Percentiles rank a stretch among this genome's conserved stretches.
phyloP scores from a whole-genome alignment of 1,140 invertebrate genomes.

The Matsumurasca onukii region DNA sequence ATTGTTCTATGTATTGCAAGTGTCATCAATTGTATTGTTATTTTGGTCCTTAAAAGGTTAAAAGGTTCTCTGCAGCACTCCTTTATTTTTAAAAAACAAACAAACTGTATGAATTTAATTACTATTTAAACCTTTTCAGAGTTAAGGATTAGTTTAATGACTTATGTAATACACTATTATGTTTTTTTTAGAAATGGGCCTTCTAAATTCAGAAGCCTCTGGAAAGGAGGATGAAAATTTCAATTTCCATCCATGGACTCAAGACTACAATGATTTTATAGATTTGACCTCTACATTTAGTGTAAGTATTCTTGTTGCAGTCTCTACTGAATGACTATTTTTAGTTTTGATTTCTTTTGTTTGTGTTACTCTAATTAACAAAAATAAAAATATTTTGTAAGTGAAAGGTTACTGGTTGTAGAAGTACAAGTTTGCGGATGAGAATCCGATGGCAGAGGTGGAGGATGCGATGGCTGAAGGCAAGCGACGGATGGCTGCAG shows the following conservation, averaged over 20 bases:
- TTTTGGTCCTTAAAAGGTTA: too few relatives aligned
- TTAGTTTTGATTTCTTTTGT: not conserved
- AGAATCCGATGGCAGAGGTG: constrained; percentile 83
- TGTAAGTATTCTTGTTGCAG: not conserved
- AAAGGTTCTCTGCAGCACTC: too few relatives aligned
- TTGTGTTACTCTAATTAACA: not conserved
- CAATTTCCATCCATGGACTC: not conserved
- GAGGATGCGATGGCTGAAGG: constrained; percentile 86
- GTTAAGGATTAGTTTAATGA: not conserved
- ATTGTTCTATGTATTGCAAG: too few relatives aligned
- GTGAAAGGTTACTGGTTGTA: constrained; percentile 42
- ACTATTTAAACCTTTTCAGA: not conserved
- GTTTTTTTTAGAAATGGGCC: not conserved
- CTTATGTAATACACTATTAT: not conserved
- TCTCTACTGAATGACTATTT: not conserved
- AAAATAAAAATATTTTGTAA: constrained; percentile 37
- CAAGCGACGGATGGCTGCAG: constrained; percentile 74
- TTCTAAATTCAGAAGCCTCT: not conserved
- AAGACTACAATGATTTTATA: constrained; percentile 1
- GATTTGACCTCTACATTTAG: not conserved
- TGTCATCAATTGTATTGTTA: too few relatives aligned
- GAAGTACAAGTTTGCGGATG: constrained; percentile 80
- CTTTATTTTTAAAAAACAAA: too few relatives aligned
- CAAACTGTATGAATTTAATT: not conserved
- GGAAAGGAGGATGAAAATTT: not conserved